Conservation (phyloP, 2,888 invertebrate species). For the Germaria angustata region DNA sequence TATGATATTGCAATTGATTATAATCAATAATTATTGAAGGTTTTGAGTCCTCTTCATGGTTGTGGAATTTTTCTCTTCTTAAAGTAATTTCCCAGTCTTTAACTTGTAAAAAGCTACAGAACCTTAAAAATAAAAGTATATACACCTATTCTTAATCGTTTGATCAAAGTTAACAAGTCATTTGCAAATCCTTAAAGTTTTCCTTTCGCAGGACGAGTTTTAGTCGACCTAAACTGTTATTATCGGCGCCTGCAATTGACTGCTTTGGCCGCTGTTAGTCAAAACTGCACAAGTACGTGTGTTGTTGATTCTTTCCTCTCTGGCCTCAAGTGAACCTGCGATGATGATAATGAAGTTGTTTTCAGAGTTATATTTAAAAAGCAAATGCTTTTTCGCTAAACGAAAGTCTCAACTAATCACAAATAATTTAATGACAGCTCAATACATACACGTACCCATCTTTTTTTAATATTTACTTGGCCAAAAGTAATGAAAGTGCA, state of each 20-base stretch:
- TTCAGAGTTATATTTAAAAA: constrained; percentile 19
- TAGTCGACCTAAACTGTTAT: background rate
- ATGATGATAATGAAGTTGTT: background rate
- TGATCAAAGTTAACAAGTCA: too few species aligned
- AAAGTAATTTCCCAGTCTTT: too few species aligned
- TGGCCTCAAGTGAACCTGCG: background rate
- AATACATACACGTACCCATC: constrained; percentile 43
- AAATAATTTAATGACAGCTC: constrained; percentile 68
- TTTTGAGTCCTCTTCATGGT: too few species aligned
- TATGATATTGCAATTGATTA: too few species aligned
- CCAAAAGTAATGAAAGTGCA: constrained; percentile 62
- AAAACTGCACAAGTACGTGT: constrained; percentile 19
- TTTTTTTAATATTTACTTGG: constrained; percentile 32
- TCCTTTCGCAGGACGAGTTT: background rate
- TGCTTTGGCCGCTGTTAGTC: constrained; percentile 23
- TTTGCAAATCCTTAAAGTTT: background rate
- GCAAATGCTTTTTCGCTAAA: constrained; percentile 50
- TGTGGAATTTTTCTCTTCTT: too few species aligned
- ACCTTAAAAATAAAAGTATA: too few species aligned
- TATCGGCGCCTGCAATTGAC: background rate
- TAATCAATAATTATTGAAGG: too few species aligned
- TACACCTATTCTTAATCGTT: too few species aligned
- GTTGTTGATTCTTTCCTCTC: constrained; percentile 20
- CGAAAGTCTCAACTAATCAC: constrained; percentile 64
- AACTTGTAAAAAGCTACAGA: too few species aligned